Evolutionary conservation across 1,140 invertebrate species (phyloP).

Genomic region (Drosophila nasuta): DNA sequence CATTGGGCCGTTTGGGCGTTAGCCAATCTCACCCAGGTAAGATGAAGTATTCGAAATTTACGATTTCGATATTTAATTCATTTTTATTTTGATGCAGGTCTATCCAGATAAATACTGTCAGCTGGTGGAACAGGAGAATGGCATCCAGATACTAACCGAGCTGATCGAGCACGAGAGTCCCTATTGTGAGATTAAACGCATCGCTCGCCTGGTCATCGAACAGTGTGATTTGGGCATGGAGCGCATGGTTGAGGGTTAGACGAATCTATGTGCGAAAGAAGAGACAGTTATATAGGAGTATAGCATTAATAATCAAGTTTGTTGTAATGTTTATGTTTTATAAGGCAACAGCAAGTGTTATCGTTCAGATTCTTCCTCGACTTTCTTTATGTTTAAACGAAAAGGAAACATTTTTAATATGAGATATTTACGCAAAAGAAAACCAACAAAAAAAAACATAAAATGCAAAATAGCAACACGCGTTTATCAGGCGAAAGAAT

Average conservation of each 20-base stretch:
- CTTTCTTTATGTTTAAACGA: conserved; percentile 53
- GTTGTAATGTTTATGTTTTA: conserved; percentile 71
- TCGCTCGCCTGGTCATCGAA: conserved; percentile 88
- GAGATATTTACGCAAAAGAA: conserved; percentile 6
- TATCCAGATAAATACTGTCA: conserved; percentile 94
- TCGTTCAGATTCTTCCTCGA: conserved; percentile 60
- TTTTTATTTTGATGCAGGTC: conserved; percentile 52
- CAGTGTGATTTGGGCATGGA: conserved; percentile 86
- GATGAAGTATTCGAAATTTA: conserved; percentile 6
- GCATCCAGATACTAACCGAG: conserved; percentile 90
- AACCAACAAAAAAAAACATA: conserved; percentile 31
- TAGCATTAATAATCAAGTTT: conserved; percentile 62
- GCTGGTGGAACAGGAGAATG: conserved; percentile 94
- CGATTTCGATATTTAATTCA: not conserved
- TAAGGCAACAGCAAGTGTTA: conserved; percentile 67
- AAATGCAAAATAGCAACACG: conserved; percentile 22
- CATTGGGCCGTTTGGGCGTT: conserved; percentile 99
- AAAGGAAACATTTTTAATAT: conserved; percentile 33
- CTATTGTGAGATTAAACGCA: conserved; percentile 88
- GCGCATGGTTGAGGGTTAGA: conserved; percentile 74
- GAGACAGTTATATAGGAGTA: conserved; percentile 1
- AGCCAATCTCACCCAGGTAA: conserved; percentile 96
- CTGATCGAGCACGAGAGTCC: conserved; percentile 88
- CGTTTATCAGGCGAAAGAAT: conserved; percentile 21
- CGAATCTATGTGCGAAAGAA: conserved; percentile 3